A percentile compares a stretch with the other conserved stretches of the same genome.
phyloP scores from a whole-genome alignment of 2,113 vertebrate species.

The Gobio gobio region DNA sequence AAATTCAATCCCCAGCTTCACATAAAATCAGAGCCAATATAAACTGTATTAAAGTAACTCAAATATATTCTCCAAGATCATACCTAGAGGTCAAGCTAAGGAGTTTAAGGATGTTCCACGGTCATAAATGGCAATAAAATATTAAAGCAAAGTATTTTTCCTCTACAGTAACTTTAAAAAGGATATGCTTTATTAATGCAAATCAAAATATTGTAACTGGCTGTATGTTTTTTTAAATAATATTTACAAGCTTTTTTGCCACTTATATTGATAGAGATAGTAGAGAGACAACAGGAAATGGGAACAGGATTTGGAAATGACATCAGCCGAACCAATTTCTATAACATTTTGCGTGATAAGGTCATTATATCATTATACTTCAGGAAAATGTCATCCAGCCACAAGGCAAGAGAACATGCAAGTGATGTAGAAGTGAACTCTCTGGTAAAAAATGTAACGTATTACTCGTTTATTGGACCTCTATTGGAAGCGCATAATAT shows the following conservation, averaged over 20 bases:
- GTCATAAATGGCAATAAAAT: neutral
- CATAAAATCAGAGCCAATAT: neutral
- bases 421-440: neutral
- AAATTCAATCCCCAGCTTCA: neutral
- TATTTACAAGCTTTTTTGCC: neutral
- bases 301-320: neutral
- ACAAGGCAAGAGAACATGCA: no score
- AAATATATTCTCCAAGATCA: neutral
- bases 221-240: no score
- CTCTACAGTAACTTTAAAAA: neutral
- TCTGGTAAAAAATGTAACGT: neutral
- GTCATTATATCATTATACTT: neutral
- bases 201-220: neutral
- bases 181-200: no score
- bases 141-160: neutral
- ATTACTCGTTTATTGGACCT: neutral
- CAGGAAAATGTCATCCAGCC: neutral
- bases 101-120: neutral
- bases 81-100: neutral
- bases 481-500: neutral
- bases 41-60: neutral
- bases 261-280: neutral
- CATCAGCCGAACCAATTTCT: neutral
- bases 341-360: neutral
- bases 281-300: neutral